phyloP scores from a whole-genome alignment of 2,113 vertebrate genomes.

The Mesembrinibis cayennensis region DNA sequence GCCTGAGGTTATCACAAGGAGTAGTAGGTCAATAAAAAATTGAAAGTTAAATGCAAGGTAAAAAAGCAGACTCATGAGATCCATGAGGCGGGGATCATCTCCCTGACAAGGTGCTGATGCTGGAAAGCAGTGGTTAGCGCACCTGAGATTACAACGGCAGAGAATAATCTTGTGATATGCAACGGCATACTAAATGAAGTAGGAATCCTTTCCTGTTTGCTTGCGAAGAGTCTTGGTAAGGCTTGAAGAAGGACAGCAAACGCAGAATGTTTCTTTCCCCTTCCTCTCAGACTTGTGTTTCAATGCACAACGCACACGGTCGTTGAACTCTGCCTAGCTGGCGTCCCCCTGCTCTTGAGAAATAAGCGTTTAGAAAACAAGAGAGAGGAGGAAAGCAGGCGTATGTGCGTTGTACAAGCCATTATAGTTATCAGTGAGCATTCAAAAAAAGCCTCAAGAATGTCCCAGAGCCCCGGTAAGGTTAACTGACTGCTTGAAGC shows the following conservation, averaged over 20 bases:
- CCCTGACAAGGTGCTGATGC: not conserved
- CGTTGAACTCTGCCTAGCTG: not conserved
- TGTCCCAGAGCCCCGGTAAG: not conserved
- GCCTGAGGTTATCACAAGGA: not conserved
- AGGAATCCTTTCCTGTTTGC: not conserved
- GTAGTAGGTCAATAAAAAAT: not conserved
- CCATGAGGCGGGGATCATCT: not conserved
- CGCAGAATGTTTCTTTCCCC: not conserved
- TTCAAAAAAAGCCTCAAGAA: not conserved
- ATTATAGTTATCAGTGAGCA: not conserved
- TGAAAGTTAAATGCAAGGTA: not conserved
- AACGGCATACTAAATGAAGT: not conserved
- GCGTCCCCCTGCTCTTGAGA: not conserved
- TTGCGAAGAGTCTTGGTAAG: not conserved
- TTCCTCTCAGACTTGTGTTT: not conserved
- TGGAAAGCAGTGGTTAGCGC: not conserved
- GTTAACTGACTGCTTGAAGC: not conserved
- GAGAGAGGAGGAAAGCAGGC: not conserved
- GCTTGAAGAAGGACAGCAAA: not conserved
- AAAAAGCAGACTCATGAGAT: not conserved
- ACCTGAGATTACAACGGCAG: not conserved
- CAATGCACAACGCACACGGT: fast-evolving
- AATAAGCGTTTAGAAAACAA: not conserved
- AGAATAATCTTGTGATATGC: not conserved
- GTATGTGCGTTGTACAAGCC: not conserved